phyloP scores from a whole-genome alignment of 2,888 invertebrate species.

The Lymantria dispar region DNA sequence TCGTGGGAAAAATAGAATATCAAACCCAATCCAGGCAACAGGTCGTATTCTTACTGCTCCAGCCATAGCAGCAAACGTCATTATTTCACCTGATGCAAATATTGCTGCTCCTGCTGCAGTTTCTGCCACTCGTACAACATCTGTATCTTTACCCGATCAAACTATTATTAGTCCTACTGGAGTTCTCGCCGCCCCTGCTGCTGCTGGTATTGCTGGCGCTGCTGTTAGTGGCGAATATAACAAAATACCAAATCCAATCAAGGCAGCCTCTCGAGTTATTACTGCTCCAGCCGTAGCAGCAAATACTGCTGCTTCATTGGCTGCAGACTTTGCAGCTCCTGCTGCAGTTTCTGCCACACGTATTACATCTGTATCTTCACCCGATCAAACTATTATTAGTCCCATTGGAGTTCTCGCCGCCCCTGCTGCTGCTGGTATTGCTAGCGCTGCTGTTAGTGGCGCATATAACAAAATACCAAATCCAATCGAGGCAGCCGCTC shows the following conservation, averaged over 20 bases:
- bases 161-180: no score
- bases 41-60: conserved; percentile 3
- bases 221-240: neutral
- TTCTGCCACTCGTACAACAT: no score
- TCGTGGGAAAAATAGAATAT: neutral
- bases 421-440: neutral
- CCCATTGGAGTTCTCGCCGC: no score
- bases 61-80: conserved; percentile 8
- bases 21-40: neutral
- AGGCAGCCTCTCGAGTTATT: neutral
- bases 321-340: no score
- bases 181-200: no score
- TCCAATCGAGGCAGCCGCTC: neutral
- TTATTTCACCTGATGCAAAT: no score
- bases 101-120: no score
- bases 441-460: neutral
- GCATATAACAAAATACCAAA: neutral
- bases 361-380: neutral
- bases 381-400: neutral
- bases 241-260: neutral
- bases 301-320: neutral
- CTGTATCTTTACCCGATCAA: neutral
- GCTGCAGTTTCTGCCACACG: no score
- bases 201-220: neutral
- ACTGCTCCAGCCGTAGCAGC: conserved; percentile 15